These are phyloP conservation scores for Lepas anatifera DNA, from an alignment of 2,888 invertebrate genomes.

Conservation along the genomic window DNA sequence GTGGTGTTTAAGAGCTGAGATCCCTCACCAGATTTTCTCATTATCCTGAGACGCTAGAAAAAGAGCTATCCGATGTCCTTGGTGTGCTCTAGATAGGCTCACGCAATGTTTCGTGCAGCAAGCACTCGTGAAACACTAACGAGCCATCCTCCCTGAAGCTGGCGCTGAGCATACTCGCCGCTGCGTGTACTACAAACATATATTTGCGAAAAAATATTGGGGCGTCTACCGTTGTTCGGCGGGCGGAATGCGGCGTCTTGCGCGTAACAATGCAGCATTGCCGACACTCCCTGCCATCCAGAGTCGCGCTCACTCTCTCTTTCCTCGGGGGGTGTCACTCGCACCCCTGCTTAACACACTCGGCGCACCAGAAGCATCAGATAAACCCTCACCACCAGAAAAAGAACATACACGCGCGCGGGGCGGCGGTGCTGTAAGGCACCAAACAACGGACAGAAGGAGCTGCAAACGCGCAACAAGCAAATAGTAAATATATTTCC, in stretches of 20 bases:
- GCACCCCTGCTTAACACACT: neutral
- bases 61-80: too few relatives aligned
- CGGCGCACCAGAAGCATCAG: neutral
- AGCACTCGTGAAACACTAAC: too few relatives aligned
- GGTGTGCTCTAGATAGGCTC: too few relatives aligned
- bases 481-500: too few relatives aligned
- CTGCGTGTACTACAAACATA: slow-evolving; percentile 8
- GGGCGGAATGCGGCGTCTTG: neutral
- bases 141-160: too few relatives aligned
- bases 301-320: neutral
- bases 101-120: too few relatives aligned
- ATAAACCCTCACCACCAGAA: neutral
- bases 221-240: neutral
- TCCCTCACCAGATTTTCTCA: too few relatives aligned
- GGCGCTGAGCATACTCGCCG: too few relatives aligned
- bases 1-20: too few relatives aligned
- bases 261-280: neutral
- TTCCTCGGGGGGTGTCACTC: neutral
- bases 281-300: neutral
- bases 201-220: slow-evolving; percentile 5
- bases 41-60: too few relatives aligned
- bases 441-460: neutral
- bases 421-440: neutral
- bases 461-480: neutral
- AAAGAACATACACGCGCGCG: neutral